Base-by-base conservation (phyloP, 2,113 vertebrate species). In the Centropus bengalensis region DNA sequence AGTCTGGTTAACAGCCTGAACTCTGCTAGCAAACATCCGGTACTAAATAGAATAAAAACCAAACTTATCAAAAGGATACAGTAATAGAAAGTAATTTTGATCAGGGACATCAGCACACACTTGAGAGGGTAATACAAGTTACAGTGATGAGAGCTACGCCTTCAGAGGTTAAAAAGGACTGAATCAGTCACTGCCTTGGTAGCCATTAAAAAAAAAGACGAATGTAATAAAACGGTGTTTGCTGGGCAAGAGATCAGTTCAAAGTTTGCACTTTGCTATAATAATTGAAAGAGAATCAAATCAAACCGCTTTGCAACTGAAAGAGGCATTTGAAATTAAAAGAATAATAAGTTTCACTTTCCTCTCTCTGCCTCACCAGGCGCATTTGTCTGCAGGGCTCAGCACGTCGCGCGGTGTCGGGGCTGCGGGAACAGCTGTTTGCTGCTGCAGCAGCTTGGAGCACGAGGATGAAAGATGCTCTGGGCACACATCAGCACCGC, bases 361-460 rank as follows among this genome's bases (percentile, higher is more conserved):
- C 36, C 51, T 44, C 32, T 20, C 52, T 10, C 18, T 36, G 54
- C 70, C 68, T 26, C 30, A 8, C 11, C 7, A 8, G 42, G 67
- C n/a, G 26, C 4, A 15, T 32, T 2, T 22, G 38, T 6, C 49
- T 21, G 49, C 19, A 9, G 36, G 51, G 12, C 14, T 1, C 40
- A 18, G 49, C 7, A 1, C 19, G 3, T 49, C 3, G 0, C 54
- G 3, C 45, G 40, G 19, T 8, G 45, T 3, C 12, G 4, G 51
- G 42, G 59, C 44, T 55, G 70, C 1, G 2, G 67, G 62, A 47
- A 60, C 62, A 49, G 73, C 62, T 19, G 24, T 9, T 45, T 19
- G 38, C 55, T 36, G 56, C 7, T 1, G 63, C 1, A 0, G 40
- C 3, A 0, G 40, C 33, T 58, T 0, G 8, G 67, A 63, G 44